Base-by-base conservation (phyloP, 37 sponge, comb jelly and placozoan genomes). In the Haliclona indistincta region DNA sequence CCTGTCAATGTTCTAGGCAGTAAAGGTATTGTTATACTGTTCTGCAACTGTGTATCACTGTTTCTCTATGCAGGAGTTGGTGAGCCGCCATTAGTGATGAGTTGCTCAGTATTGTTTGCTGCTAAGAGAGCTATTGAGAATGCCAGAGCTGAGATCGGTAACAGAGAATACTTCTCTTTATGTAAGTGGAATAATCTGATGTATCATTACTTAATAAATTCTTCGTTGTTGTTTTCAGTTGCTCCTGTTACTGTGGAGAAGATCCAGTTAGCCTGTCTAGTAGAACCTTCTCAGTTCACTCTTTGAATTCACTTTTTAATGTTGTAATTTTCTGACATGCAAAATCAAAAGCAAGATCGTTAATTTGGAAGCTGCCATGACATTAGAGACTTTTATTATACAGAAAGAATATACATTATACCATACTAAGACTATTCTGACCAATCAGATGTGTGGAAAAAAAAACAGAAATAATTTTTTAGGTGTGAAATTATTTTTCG, bases 171-270 rank as follows among this genome's bases (percentile, higher is more conserved):
- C 45, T 74, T 82, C 54, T 20, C 75, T 6, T 38, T 82, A 15
- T 73, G 83, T 82, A 74, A 41, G 70, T 43, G n/a, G n/a, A 41
- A 20, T 53, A 47, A 17, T 17, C 10, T 47, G 13, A 47, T 47
- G 51, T 47, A 47, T 47, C 51, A 47, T 15, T 47, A 17, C 51
- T 47, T 47, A 47, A 47, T 47, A 10, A 47, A 17, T 10, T 47
- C 10, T n/a, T n/a, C n/a, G n/a, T n/a, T n/a, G n/a, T n/a, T n/a
- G n/a, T n/a, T n/a, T n/a, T 20, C 64, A 90, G 91, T 54, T 80
- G 91, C 82, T 43, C 91, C 91, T 35, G 91, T 86, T 33, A 90
- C 91, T n/a, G 82, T 81, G 73, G 91, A 90, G 43, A 78, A 25
- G 44, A 62, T 75, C 7, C 91, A 90, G 68, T 66, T 56, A 44